These are phyloP conservation scores for Aplysia californica DNA, from an alignment of 1,140 invertebrate genomes.

Conservation along the genomic window DNA sequence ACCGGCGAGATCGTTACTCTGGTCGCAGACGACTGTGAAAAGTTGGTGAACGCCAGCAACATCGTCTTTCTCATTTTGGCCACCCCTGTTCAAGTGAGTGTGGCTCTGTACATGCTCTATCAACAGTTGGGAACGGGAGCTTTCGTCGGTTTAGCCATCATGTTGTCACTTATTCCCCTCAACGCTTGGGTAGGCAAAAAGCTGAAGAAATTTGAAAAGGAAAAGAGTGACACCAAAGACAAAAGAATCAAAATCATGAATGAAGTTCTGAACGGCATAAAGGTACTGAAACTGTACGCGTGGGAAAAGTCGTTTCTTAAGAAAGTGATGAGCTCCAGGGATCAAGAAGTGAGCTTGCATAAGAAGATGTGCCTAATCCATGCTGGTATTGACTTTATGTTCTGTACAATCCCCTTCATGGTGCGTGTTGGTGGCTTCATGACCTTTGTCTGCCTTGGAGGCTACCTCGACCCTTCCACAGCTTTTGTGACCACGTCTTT, in stretches of 20 bases:
- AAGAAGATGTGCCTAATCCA: neutral
- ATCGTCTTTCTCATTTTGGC: neutral
- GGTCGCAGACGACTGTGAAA: conserved; percentile 10
- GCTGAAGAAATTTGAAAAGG: neutral
- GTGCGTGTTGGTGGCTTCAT: neutral
- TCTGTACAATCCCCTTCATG: neutral
- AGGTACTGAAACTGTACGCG: conserved; percentile 18
- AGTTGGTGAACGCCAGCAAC: neutral
- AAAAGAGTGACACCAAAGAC: neutral
- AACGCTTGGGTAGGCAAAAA: conserved; percentile 10
- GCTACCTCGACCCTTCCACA: neutral
- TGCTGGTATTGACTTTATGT: neutral
- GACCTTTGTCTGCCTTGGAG: neutral
- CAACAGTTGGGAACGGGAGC: neutral
- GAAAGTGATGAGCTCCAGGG: neutral
- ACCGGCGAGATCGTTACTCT: neutral
- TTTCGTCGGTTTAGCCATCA: conserved; percentile 5
- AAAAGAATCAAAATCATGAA: conserved; percentile 9
- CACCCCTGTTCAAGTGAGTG: neutral
- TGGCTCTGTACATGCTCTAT: conserved; percentile 14
- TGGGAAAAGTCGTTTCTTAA: conserved; percentile 21
- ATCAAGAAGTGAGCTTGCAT: neutral
- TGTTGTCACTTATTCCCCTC: neutral
- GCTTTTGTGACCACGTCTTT: neutral
- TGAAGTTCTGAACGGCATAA: conserved; percentile 19